Evolutionary conservation across 2,797 vertebrate species (phyloP).

Genomic region (Trichosurus vulpecula): DNA sequence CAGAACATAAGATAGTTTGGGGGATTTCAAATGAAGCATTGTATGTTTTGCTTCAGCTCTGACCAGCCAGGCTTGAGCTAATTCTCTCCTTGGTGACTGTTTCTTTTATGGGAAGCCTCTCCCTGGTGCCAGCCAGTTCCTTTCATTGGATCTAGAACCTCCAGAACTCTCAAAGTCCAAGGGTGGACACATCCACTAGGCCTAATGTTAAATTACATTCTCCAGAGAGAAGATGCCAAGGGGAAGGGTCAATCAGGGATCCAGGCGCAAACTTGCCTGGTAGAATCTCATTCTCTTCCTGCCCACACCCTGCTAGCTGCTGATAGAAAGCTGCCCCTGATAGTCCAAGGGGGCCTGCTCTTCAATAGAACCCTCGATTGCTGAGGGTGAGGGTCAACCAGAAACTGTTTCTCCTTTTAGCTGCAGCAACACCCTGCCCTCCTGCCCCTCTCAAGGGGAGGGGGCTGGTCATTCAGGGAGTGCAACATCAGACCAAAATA

Average conservation of each 20-base stretch:
- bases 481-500: not conserved
- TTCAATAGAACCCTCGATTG: not conserved
- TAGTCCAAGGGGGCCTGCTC: too few relatives aligned
- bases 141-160: not conserved
- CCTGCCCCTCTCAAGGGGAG: not conserved
- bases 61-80: not conserved
- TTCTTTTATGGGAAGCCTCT: not conserved
- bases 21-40: not conserved
- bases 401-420: not conserved
- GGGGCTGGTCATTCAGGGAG: not conserved
- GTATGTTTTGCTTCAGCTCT: rapidly evolving
- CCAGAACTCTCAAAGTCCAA: not conserved
- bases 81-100: not conserved
- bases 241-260: not conserved
- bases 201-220: not conserved
- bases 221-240: not conserved
- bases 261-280: not conserved
- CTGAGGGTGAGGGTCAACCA: not conserved
- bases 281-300: not conserved
- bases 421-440: not conserved
- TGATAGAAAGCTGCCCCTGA: not conserved
- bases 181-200: not conserved
- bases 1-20: not conserved
- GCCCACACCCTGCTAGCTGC: too few relatives aligned
- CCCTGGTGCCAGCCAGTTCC: not conserved